Evolutionary conservation across 2,888 invertebrate species (phyloP).

Genomic region (Eumerus sabulonum): DNA sequence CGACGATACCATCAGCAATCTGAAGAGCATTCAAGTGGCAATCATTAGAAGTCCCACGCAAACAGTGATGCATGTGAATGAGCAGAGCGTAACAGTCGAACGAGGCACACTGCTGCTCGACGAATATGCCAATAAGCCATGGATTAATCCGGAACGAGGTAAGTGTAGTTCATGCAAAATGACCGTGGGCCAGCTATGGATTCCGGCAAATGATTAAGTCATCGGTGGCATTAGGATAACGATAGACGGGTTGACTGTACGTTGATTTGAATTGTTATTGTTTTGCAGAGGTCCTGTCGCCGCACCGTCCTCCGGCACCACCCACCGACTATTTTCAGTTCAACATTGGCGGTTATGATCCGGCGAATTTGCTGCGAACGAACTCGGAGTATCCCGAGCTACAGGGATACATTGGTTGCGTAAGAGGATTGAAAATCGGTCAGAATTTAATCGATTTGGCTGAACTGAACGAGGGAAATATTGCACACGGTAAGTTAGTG

Average conservation of each 20-base stretch:
- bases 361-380: conserved; percentile 84
- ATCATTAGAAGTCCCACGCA: conserved; percentile 86
- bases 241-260: conserved; percentile 64
- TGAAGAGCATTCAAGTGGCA: conserved; percentile 93
- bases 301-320: conserved; percentile 92
- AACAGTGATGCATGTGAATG: conserved; percentile 90
- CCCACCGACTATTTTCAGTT: conserved; percentile 94
- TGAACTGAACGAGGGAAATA: conserved; percentile 84
- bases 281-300: conserved; percentile 88
- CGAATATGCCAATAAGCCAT: conserved; percentile 91
- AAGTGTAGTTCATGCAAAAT: conserved; percentile 69
- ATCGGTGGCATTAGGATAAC: conserved; percentile 61
- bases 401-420: conserved; percentile 91
- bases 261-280: conserved; percentile 28
- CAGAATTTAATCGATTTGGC: conserved; percentile 89
- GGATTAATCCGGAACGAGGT: conserved; percentile 91
- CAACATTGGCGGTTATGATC: conserved; percentile 91
- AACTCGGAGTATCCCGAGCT: conserved; percentile 80
- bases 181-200: not conserved
- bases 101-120: conserved; percentile 85
- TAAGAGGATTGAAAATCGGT: conserved; percentile 92
- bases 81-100: conserved; percentile 85
- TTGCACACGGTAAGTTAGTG: conserved; percentile 83
- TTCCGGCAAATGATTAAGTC: conserved; percentile 1
- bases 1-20: conserved; percentile 86